Evolutionary conservation across 2,797 vertebrate genomes (phyloP).

Genomic region (Strix occidentalis): DNA sequence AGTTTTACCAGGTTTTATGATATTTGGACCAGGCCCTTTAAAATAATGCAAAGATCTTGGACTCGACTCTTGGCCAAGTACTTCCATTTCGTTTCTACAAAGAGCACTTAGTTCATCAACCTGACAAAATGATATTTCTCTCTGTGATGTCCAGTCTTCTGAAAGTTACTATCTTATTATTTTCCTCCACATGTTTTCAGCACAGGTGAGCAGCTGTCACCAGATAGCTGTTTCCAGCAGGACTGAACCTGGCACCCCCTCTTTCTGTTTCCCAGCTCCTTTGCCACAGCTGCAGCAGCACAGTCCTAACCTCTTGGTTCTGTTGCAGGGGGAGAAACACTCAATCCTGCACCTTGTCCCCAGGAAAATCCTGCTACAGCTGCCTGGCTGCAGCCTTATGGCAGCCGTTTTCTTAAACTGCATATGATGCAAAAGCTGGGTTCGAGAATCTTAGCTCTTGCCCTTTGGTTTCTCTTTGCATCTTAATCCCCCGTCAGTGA

Average conservation of each 20-base stretch:
- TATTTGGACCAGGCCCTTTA: background rate
- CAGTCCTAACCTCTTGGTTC: background rate
- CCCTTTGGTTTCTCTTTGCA: background rate
- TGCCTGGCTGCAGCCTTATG: background rate
- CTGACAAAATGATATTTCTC: background rate
- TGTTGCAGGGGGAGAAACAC: background rate
- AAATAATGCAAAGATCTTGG: background rate
- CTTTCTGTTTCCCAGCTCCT: background rate
- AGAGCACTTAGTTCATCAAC: background rate
- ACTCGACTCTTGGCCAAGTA: background rate
- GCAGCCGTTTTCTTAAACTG: background rate
- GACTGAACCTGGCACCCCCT: background rate
- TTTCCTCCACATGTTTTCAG: background rate
- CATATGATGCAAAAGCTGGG: background rate
- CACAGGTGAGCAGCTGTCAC: background rate
- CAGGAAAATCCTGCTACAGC: background rate
- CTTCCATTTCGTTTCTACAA: background rate
- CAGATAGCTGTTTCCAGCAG: background rate
- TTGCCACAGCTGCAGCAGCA: background rate
- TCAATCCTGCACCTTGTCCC: background rate
- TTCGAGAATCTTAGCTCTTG: background rate
- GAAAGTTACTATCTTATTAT: background rate
- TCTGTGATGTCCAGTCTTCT: background rate
- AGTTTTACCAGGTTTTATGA: background rate
- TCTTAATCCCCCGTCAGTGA: background rate